Conservation (phyloP, 2,797 vertebrate genomes). For the Mormyrops boulengeri region DNA sequence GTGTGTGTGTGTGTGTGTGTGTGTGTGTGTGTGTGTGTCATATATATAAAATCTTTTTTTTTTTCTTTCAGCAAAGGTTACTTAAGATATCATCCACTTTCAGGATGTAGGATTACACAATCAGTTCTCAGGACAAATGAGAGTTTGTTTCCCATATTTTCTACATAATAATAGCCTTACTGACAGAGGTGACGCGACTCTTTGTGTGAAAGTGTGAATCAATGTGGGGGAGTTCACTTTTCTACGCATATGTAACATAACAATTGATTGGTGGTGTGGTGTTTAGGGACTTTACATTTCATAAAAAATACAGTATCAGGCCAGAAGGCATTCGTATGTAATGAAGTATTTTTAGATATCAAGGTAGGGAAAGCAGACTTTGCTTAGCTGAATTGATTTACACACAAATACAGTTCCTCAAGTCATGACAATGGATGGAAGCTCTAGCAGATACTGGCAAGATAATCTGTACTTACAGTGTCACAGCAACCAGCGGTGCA, state of each 20-base stretch:
- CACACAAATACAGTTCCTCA: neutral
- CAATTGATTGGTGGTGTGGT: neutral
- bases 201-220: neutral
- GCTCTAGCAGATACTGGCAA: neutral
- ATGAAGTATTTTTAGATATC: conserved; percentile 45
- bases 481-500: neutral
- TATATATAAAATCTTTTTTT: no score
- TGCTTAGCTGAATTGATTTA: conserved; percentile 36
- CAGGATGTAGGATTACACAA: neutral
- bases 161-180: conserved; percentile 50
- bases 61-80: neutral
- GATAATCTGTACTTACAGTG: neutral
- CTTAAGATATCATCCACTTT: neutral
- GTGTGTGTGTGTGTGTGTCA: no score
- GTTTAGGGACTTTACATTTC: neutral
- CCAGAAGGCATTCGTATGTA: conserved; percentile 35
- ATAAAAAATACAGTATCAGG: conserved; percentile 1
- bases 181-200: conserved; percentile 49
- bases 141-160: conserved; percentile 28
- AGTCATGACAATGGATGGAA: neutral
- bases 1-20: neutral
- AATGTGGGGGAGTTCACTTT: neutral
- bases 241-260: neutral
- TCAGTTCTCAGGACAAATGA: neutral
- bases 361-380: conserved; percentile 62